Percentiles rank a stretch among this genome's conserved stretches.
Conservation (phyloP, 2,888 invertebrate genomes). For the Oasisia sp. region DNA sequence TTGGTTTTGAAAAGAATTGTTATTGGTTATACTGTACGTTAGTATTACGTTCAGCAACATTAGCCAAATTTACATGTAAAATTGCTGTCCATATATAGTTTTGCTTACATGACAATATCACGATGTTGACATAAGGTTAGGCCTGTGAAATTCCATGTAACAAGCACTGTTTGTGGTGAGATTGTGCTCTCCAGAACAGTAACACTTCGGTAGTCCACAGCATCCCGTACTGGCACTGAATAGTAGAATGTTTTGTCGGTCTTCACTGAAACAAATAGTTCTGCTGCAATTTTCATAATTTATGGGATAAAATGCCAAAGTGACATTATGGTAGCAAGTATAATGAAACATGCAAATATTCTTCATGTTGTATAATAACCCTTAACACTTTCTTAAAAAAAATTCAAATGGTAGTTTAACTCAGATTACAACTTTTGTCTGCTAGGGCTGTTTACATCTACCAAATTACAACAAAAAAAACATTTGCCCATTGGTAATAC, state of each 20-base stretch:
- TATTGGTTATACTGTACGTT: neutral
- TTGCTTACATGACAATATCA: neutral
- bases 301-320: too few species aligned
- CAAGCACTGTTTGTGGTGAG: neutral
- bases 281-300: neutral
- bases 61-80: constrained; percentile 5
- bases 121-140: neutral
- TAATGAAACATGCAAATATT: too few species aligned
- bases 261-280: neutral
- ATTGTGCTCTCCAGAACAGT: neutral
- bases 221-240: neutral
- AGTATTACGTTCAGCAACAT: neutral
- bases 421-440: too few species aligned
- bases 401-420: too few species aligned
- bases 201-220: neutral
- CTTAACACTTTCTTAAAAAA: too few species aligned
- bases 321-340: too few species aligned
- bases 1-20: too few species aligned
- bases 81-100: neutral
- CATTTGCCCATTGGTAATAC: too few species aligned
- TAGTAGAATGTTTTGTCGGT: neutral
- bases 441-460: too few species aligned
- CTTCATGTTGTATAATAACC: too few species aligned
- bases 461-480: too few species aligned
- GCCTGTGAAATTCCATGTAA: neutral